Evolutionary conservation across 2,113 vertebrate genomes (phyloP).

Genomic region (Raja brachyura): DNA sequence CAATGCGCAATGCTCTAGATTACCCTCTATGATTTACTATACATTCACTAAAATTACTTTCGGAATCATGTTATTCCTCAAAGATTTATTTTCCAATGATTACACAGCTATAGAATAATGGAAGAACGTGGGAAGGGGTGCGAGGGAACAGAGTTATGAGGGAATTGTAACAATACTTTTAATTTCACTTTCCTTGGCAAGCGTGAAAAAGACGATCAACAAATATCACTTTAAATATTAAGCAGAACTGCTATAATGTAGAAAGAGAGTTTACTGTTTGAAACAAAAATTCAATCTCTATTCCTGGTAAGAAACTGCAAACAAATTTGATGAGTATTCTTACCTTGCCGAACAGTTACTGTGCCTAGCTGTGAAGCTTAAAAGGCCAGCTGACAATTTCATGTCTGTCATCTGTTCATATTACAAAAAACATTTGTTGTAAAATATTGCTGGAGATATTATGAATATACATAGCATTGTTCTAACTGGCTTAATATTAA

Average conservation of each 20-base stretch:
- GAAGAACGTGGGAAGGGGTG: background rate
- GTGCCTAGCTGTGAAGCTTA: background rate
- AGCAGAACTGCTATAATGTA: background rate
- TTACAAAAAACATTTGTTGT: background rate
- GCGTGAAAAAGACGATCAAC: slow-evolving; percentile 50
- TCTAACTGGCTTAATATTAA: slow-evolving; percentile 4
- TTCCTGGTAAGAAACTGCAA: too few relatives aligned
- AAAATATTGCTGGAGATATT: background rate
- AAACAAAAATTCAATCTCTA: background rate
- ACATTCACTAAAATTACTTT: background rate
- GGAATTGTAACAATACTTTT: slow-evolving; percentile 51
- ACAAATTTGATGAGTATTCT: background rate
- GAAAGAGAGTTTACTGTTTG: background rate
- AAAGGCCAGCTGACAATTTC: background rate
- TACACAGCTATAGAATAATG: background rate
- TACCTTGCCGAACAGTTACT: background rate
- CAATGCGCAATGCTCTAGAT: background rate
- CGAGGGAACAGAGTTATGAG: background rate
- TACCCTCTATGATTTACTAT: background rate
- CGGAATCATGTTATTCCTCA: background rate
- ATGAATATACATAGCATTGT: background rate
- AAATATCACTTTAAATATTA: slow-evolving; percentile 22
- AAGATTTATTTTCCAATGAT: background rate
- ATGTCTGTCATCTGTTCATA: background rate
- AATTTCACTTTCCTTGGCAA: slow-evolving; percentile 65